Conservation (phyloP, 2,113 vertebrate species). For the Cygnus buccinator region DNA sequence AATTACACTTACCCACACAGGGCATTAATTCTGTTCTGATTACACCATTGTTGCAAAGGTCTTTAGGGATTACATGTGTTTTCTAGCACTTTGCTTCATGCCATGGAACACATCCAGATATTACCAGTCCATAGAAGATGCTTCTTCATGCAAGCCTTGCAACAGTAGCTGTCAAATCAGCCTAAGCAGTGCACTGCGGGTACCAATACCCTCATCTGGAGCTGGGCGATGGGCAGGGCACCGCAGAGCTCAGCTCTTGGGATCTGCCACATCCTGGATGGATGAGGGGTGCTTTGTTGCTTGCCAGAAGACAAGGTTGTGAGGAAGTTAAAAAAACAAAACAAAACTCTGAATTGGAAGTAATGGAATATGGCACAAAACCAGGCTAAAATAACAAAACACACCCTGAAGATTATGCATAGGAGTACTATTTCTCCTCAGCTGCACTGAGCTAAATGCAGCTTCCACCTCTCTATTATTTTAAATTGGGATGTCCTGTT, state of each 20-base stretch:
- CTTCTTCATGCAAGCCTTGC: neutral
- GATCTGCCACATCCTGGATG: neutral
- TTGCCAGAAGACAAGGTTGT: neutral
- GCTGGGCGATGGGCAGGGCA: neutral
- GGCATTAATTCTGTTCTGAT: neutral
- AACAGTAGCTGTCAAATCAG: neutral
- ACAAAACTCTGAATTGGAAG: neutral
- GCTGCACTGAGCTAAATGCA: neutral
- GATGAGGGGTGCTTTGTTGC: fast-evolving
- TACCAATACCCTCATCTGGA: neutral
- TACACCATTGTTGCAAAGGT: neutral
- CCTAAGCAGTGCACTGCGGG: neutral
- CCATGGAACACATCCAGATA: neutral
- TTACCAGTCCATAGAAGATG: neutral
- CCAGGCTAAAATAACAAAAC: neutral
- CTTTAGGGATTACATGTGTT: neutral
- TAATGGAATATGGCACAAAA: neutral
- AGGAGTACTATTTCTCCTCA: neutral
- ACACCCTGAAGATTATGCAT: neutral
- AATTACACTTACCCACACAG: too few species aligned
- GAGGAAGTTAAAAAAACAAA: neutral
- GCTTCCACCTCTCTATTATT: neutral
- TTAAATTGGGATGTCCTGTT: neutral
- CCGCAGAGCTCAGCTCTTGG: neutral
- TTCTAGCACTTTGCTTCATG: neutral